Conservation (phyloP, 1,140 invertebrate genomes). For the Aphidius gifuensis region DNA sequence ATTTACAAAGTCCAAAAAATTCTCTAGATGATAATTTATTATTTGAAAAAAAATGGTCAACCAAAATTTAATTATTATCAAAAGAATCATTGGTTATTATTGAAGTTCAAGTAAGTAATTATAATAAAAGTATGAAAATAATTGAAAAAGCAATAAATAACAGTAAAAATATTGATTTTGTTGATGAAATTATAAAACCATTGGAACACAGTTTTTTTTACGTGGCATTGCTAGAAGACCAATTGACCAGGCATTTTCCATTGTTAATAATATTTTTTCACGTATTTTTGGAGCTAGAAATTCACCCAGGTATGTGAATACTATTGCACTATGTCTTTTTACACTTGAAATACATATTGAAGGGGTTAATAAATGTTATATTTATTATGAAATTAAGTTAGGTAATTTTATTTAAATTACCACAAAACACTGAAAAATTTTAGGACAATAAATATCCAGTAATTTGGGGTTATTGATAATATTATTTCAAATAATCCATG, state of each 20-base stretch:
- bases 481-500: constrained; percentile 49
- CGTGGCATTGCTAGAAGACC: constrained; percentile 59
- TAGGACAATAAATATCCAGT: constrained; percentile 47
- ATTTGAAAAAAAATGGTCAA: too few species aligned
- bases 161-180: too few species aligned
- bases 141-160: too few species aligned
- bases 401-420: constrained; percentile 32
- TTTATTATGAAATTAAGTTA: neutral
- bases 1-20: too few species aligned
- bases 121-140: too few species aligned
- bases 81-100: too few species aligned
- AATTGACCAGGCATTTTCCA: constrained; percentile 62
- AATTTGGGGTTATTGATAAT: constrained; percentile 50
- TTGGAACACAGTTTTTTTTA: too few species aligned
- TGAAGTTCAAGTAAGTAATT: too few species aligned
- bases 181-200: too few species aligned
- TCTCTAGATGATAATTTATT: too few species aligned
- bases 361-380: neutral
- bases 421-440: constrained; percentile 66
- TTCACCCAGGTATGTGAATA: constrained; percentile 63
- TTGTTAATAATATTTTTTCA: constrained; percentile 57
- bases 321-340: constrained; percentile 57
- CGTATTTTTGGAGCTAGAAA: constrained; percentile 57
- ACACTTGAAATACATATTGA: constrained; percentile 43
- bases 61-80: too few species aligned